phyloP scores from a whole-genome alignment of 2,888 invertebrate genomes.

The Lymantria dispar region DNA sequence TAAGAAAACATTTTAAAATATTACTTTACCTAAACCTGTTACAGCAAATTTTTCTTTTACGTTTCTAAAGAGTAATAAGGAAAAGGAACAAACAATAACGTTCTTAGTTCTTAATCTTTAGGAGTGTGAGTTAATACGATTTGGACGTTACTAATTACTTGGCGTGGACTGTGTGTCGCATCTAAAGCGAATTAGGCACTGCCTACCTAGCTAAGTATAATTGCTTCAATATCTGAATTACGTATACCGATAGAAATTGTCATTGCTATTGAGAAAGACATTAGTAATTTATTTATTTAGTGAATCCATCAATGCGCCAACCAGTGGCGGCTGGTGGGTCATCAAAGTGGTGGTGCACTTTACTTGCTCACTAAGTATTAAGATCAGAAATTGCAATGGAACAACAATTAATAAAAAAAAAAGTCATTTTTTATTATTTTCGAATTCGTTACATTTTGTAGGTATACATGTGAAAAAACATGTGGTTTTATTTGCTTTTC shows the following conservation, averaged over 20 bases:
- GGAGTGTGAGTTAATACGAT: constrained; percentile 31
- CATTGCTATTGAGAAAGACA: constrained; percentile 1
- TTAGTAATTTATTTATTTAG: background rate
- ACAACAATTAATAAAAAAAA: too few species aligned
- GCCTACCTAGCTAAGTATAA: constrained; percentile 12
- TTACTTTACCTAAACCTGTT: too few species aligned
- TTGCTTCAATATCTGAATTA: constrained; percentile 11
- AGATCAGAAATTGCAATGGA: too few species aligned
- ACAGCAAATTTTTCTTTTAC: background rate
- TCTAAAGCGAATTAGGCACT: constrained; percentile 32
- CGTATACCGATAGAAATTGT: constrained; percentile 11
- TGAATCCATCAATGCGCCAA: too few species aligned
- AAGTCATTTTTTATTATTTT: too few species aligned
- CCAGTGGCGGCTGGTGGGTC: too few species aligned
- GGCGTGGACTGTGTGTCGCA: constrained; percentile 21
- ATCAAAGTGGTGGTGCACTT: too few species aligned
- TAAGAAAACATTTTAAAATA: too few species aligned
- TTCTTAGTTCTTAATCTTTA: constrained; percentile 15
- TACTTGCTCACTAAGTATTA: too few species aligned
- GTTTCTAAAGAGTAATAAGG: constrained; percentile 2
- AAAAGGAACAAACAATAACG: constrained; percentile 10
- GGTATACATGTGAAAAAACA: too few species aligned
- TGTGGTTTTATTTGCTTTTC: too few species aligned
- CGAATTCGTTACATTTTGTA: too few species aligned
- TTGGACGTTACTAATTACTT: constrained; percentile 38